These are phyloP conservation scores for Labeo catla DNA, from an alignment of 2,113 vertebrate genomes.

Conservation along the genomic window DNA sequence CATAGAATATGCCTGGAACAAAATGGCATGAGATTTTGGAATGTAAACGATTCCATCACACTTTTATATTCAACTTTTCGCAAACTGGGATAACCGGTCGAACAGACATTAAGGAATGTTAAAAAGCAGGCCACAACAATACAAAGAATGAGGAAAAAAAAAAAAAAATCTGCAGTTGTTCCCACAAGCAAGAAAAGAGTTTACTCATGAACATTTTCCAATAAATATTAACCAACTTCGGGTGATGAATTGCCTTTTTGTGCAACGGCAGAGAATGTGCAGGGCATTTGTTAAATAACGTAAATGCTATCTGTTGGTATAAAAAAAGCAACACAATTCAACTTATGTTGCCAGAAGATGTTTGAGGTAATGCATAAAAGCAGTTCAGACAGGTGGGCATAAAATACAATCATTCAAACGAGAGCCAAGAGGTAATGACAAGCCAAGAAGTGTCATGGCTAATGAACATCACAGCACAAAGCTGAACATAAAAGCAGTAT, in stretches of 20 bases:
- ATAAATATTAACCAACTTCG: conserved; percentile 10
- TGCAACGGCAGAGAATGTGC: conserved; percentile 27
- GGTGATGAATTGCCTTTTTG: conserved; percentile 28
- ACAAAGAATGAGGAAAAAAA: conserved; percentile 9
- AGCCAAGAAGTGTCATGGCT: background rate
- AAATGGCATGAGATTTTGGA: conserved; percentile 56
- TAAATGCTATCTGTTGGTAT: conserved; percentile 22
- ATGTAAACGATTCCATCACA: conserved; percentile 58
- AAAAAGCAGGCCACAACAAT: conserved; percentile 47
- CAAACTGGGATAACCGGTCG: conserved; percentile 38
- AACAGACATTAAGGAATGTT: conserved; percentile 26
- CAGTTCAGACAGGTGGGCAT: conserved; percentile 70
- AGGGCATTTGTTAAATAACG: conserved; percentile 16
- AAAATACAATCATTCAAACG: conserved; percentile 73
- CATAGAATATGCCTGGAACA: conserved; percentile 51
- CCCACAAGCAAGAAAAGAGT: conserved; percentile 34
- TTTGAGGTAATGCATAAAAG: conserved; percentile 78
- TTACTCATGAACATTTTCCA: conserved; percentile 15
- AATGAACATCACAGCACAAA: conserved; percentile 47
- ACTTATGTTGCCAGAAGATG: conserved; percentile 60
- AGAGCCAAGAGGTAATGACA: conserved; percentile 59
- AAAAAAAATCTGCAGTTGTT: conserved; percentile 19
- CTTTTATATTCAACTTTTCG: conserved; percentile 23
- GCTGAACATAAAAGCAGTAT: conserved; percentile 45
- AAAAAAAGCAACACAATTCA: conserved; percentile 64